Evolutionary conservation across 2,888 invertebrate genomes (phyloP), one percentile per base, ranked within the genome.

Genomic region (Apamea anceps): DNA sequence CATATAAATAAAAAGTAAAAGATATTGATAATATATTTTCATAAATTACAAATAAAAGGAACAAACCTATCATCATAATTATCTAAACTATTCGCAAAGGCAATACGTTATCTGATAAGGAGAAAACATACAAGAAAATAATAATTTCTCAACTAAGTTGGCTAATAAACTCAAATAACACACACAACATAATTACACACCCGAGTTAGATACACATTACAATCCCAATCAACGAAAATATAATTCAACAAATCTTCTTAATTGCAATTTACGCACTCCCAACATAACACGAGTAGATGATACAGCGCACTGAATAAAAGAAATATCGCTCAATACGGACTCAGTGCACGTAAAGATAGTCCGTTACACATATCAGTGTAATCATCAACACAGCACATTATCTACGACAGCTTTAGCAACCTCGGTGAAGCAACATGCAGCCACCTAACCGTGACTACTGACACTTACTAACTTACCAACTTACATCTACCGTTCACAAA

Each of bases 371-470:
- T 94, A 94, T 93, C 94, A 91, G 92, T 90, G 93, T 94, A 93
- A 93, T 92, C 93, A 94, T 93, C 94, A 91, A 89, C 84, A 90
- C 91, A 91, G 89, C 91, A 90, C 91, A 93, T 93, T 93, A 93
- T 91, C 93, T 92, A 93, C 95, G 95, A 95, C 95, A 95, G 93
- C 95, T 95, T 93, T 95, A 93, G 95, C 96, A 96, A 96, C 95
- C 93, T 93, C 90, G 91, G 90, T 96, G 96, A 93, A 93, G 96
- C 94, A 96, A 96, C 92, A 89, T 88, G 90, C 92, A 90, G 85
- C 88, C 89, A 88, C 85, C 94, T 92, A 92, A 94, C 94, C 96
- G 92, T 96, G 94, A 95, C 96, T 94, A 89, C 94, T 93, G 94
- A 94, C 95, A 95, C 95, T 94, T 88, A 92, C 92, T 89, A 90